Conservation (phyloP, 2,888 invertebrate species). For the Pollenia angustigena region DNA sequence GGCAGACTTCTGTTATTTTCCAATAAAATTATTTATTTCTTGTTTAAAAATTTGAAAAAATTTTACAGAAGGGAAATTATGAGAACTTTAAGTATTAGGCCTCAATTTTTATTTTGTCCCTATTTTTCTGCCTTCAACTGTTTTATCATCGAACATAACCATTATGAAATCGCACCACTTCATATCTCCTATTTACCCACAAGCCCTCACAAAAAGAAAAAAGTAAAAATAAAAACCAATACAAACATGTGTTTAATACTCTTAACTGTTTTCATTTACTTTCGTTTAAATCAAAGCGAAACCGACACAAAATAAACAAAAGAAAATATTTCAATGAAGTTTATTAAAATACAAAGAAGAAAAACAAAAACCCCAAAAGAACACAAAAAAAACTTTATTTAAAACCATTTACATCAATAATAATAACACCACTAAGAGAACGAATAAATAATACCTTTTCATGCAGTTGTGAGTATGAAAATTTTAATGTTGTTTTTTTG, state of each 20-base stretch:
- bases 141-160: too few relatives aligned
- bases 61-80: too few relatives aligned
- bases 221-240: neutral
- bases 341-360: slow-evolving; percentile 21
- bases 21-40: too few relatives aligned
- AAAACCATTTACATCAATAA: slow-evolving; percentile 41
- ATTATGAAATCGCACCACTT: too few relatives aligned
- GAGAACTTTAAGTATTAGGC: too few relatives aligned
- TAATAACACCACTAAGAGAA: neutral
- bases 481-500: neutral
- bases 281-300: neutral
- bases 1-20: too few relatives aligned
- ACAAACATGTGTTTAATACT: slow-evolving; percentile 20
- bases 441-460: neutral
- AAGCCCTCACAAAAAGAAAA: neutral
- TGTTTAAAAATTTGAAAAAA: too few relatives aligned
- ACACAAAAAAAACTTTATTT: slow-evolving; percentile 23
- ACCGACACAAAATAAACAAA: neutral
- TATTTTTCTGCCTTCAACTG: too few relatives aligned
- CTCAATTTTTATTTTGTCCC: too few relatives aligned
- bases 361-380: neutral
- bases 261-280: neutral
- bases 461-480: neutral
- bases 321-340: slow-evolving; percentile 33
- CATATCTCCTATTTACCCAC: neutral